A percentile compares a stretch with the other conserved stretches of the same genome.
Evolutionary conservation across 2,113 vertebrate genomes (phyloP).

Genomic region (Carassius carassius): DNA sequence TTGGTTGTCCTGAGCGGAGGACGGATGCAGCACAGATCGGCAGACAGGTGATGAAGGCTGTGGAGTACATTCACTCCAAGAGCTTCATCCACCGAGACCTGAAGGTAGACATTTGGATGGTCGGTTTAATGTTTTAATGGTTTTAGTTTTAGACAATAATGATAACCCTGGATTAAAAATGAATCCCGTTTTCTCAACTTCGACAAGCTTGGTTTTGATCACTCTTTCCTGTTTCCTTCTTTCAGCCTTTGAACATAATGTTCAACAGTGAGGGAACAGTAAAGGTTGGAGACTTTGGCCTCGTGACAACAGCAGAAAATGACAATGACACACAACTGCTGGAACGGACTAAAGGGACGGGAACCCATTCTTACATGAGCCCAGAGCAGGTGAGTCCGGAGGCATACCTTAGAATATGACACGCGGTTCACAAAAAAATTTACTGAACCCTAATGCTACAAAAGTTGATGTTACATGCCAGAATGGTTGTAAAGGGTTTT

Average conservation of each 20-base stretch:
- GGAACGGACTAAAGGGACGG: slow-evolving; percentile 65
- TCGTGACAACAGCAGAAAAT: slow-evolving; percentile 72
- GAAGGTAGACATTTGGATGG: slow-evolving; percentile 58
- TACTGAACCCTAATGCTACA: too few relatives aligned
- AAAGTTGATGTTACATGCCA: too few relatives aligned
- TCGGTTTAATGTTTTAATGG: not conserved
- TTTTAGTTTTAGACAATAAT: too few relatives aligned
- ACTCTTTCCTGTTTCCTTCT: not conserved
- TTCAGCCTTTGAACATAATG: slow-evolving; percentile 87
- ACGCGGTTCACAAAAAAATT: too few relatives aligned
- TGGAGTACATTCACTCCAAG: slow-evolving; percentile 70
- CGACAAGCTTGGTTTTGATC: too few relatives aligned
- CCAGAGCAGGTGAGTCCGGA: slow-evolving; percentile 66
- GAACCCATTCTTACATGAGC: slow-evolving; percentile 71
- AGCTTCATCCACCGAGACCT: slow-evolving; percentile 74
- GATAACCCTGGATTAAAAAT: too few relatives aligned
- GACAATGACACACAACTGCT: slow-evolving; percentile 47
- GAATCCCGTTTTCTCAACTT: too few relatives aligned
- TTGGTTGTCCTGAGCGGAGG: slow-evolving; percentile 50
- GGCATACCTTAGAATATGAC: too few relatives aligned
- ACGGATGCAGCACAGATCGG: slow-evolving; percentile 57
- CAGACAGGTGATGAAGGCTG: slow-evolving; percentile 67
- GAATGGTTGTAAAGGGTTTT: too few relatives aligned
- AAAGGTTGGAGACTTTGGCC: slow-evolving; percentile 92
- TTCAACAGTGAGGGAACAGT: slow-evolving; percentile 70